Evolutionary conservation across 2,888 invertebrate genomes (phyloP), one percentile per base, ranked within the genome.

Genomic region (Cabera pusaria): DNA sequence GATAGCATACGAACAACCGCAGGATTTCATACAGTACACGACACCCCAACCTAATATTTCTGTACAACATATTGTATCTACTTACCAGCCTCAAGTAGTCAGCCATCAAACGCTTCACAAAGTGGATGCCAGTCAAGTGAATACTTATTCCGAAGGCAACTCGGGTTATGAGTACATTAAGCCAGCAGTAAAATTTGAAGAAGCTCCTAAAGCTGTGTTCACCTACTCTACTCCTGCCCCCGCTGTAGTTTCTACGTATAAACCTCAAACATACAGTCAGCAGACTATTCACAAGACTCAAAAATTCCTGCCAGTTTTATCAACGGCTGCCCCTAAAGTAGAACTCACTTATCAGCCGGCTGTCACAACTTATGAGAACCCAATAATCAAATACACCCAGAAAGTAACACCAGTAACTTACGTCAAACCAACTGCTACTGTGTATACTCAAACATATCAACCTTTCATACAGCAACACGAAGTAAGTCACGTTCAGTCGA

Each of bases 231-330:
- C 78, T 12, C 58, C 75, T 17, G 53, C 66, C 0, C 72, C 80
- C 1, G 44, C 61, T 9, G 60, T 67, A 6, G 58, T 64, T 9
- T 69, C 83, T 0, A 76, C 81, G 0, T 79, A 79, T 31, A 66
- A 60, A 33, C 82, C 84, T 7, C 77, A 79, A 22, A 50, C 68
- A 1, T 82, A 74, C 48, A 82, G 74, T 33, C 83, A 85, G 5
- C 76, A 84, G 60, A 76, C 75, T 1, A 57, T 79, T 34, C 85
- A 88, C 34, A 78, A 81, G 48, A 40, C 65, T n/a, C 69, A 72
- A 38, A 63, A 68, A 7, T 56, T 63, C 41, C 39, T 66, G 11
- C 69, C 72, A 24, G 65, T 76, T 6, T 72, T 72, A 3, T 64
- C 81, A 6, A 79, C 83, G 17, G 43, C 61, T 3, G 32, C 59